Evolutionary conservation across 2,797 vertebrate species (phyloP).

Genomic region (Bradypodion pumilum): DNA sequence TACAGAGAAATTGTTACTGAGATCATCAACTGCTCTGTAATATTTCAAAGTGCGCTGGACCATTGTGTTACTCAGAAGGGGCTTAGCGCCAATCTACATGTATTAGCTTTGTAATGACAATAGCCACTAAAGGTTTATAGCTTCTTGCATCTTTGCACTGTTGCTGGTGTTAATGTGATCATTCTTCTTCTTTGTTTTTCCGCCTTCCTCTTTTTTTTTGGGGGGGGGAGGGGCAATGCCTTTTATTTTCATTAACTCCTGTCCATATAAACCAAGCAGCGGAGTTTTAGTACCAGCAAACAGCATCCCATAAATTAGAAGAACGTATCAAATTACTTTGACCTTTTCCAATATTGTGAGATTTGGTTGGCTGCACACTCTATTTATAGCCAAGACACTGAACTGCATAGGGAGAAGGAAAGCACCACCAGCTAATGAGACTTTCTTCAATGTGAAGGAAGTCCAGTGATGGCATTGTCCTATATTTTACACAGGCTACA

Average conservation of each 20-base stretch:
- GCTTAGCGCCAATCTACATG: slow-evolving; percentile 33
- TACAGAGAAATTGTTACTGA: neutral
- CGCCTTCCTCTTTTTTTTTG: slow-evolving; percentile 32
- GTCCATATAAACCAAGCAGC: slow-evolving; percentile 67
- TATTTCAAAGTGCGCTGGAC: neutral
- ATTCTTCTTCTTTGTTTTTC: neutral
- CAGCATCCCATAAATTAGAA: slow-evolving; percentile 70
- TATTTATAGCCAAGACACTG: slow-evolving; percentile 69
- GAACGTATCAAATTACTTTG: slow-evolving; percentile 66
- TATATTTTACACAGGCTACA: slow-evolving; percentile 65
- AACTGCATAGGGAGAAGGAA: slow-evolving; percentile 58
- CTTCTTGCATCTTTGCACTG: slow-evolving; percentile 16
- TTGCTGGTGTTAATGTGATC: slow-evolving; percentile 43
- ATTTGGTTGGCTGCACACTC: slow-evolving; percentile 70
- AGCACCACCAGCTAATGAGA: slow-evolving; percentile 70
- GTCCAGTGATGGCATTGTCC: slow-evolving; percentile 58
- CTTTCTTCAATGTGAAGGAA: slow-evolving; percentile 62
- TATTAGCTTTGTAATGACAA: slow-evolving; percentile 43
- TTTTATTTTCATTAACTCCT: slow-evolving; percentile 66
- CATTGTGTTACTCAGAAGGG: neutral
- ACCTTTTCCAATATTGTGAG: slow-evolving; percentile 72
- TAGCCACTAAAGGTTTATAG: slow-evolving; percentile 37
- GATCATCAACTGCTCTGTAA: neutral
- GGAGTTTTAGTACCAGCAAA: slow-evolving; percentile 66
- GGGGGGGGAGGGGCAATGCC: too few species aligned